phyloP scores from a whole-genome alignment of 2,113 vertebrate genomes.

The Triplophysa dalaica region DNA sequence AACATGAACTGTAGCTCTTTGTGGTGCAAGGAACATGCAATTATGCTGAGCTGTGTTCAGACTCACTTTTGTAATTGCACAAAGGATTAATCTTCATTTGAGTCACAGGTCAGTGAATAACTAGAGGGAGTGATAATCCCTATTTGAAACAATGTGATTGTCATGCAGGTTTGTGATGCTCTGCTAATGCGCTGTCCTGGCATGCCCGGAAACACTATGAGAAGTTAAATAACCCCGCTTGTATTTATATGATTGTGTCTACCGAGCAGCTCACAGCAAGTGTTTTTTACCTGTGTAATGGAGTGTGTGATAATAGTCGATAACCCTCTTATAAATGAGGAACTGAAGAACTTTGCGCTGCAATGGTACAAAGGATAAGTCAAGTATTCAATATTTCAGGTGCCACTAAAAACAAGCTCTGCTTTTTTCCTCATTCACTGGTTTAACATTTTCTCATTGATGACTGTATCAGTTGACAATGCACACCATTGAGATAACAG shows the following conservation, averaged over 20 bases:
- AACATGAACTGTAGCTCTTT: slow-evolving; percentile 8
- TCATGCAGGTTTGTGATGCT: slow-evolving; percentile 1
- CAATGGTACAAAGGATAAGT: slow-evolving; percentile 45
- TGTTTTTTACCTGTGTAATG: slow-evolving; percentile 50
- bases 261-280: slow-evolving; percentile 15
- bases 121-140: slow-evolving; percentile 45
- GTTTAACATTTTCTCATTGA: slow-evolving; percentile 43
- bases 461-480: slow-evolving; percentile 35
- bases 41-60: slow-evolving; percentile 42
- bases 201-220: slow-evolving; percentile 2
- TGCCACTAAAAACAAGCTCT: slow-evolving; percentile 16
- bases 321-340: slow-evolving; percentile 54
- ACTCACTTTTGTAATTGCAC: slow-evolving; percentile 44
- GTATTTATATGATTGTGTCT: slow-evolving; percentile 4
- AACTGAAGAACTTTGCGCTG: slow-evolving; percentile 39
- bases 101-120: slow-evolving; percentile 50
- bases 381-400: slow-evolving; percentile 44
- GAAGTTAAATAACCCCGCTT: no score
- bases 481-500: slow-evolving; percentile 34
- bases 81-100: slow-evolving; percentile 47
- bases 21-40: slow-evolving; percentile 33
- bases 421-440: slow-evolving; percentile 32
- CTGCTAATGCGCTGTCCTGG: background rate
- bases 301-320: slow-evolving; percentile 51
- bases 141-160: slow-evolving; percentile 42